Base-by-base conservation (phyloP, 2,113 vertebrate species). In the Spermophilus dauricus region DNA sequence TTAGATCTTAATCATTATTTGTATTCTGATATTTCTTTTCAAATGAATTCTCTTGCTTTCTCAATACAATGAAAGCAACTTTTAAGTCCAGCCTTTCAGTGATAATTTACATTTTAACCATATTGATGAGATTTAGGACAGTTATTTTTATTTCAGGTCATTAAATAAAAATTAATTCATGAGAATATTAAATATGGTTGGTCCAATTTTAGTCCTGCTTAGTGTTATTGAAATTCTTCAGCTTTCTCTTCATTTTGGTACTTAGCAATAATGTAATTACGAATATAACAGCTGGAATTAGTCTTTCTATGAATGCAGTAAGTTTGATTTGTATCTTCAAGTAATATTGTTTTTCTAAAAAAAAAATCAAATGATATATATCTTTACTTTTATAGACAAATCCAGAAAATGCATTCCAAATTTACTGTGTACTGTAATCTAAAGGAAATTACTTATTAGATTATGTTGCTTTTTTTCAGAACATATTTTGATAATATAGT, bases 401-500 rank as follows among this genome's bases (percentile, higher is more conserved):
- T 5, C 5, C 37, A 80, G 65, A 22, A 70, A 89, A 34, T 56
- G 17, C 34, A 58, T 42, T 94, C 17, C 34, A 22, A 73, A 26
- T 51, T 70, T 82, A 34, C 3, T 24, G 0, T 78, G 32, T 94
- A 17, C 32, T 82, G 12, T 73, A 67, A 86, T 77, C 18, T 95
- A 70, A 95, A 72, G 58, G 14, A 65, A 11, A 65, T 89, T 72
- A 58, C 87, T 98, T 94, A 98, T 70, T 45, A 45, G 72, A 48
- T 94, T 85, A 8, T 96, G 96, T 98, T 98, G 98, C 94, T 98
- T 94, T 98, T 98, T 99, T 98, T 93, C 99, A 99, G 99, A 99
- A 99, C 99, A 0, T 99, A 99, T 98, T 99, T 99, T 99, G 99
- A 99, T 99, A 99, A 99, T 98, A 99, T 99, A 99, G 99, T 99